Base-by-base conservation (phyloP, 1,140 invertebrate genomes). In the Pachypsylla venusta region DNA sequence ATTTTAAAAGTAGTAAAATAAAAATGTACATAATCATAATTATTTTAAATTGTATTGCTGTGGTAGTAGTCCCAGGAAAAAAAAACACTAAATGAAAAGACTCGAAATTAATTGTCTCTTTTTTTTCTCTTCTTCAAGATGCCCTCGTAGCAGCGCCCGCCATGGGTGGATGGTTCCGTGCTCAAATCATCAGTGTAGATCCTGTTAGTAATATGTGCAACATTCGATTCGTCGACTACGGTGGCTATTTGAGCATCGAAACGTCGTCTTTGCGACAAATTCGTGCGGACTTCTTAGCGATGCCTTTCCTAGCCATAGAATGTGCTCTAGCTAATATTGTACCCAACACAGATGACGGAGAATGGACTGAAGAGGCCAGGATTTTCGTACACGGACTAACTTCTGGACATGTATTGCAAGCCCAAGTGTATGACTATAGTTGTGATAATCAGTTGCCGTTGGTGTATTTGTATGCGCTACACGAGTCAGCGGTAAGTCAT, bases 281-380 rank as follows among this genome's bases (percentile, higher is more conserved):
- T 60, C 80, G 90, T 62, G 84, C 81, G 60, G 92, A 98, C 73
- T 96, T 93, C 69, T 84, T 95, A 76, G 77, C 81, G 25, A 74
- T 98, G 66, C 94, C 94, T 19, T 97, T 98, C 76, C 94, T 98
- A 81, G 90, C 93, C 48, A 85, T 88, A 30, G 94, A 98, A 77
- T 91, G 93, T 68, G 83, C 84, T 69, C 74, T 98, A 67, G 89
- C 90, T 10, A 86, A 93, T 74, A 78, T 98, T 59, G 80, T 81
- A 71, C 89, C 93, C 48, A 75, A 81, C 26, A 56, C 24, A 65
- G 62, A 65, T 65, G 74, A 75, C 69, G 67, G 64, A 2, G 76
- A 74, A 60, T 92, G 88, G 88, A 77, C 79, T 63, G 70, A 78
- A 59, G 85, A 89, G 70, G 85, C 89, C 25, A 80, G 78, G 56